A percentile compares a stretch with the other conserved stretches of the same genome.
phyloP scores from a whole-genome alignment of 1,140 invertebrate genomes.

The Pomacea maculata region DNA sequence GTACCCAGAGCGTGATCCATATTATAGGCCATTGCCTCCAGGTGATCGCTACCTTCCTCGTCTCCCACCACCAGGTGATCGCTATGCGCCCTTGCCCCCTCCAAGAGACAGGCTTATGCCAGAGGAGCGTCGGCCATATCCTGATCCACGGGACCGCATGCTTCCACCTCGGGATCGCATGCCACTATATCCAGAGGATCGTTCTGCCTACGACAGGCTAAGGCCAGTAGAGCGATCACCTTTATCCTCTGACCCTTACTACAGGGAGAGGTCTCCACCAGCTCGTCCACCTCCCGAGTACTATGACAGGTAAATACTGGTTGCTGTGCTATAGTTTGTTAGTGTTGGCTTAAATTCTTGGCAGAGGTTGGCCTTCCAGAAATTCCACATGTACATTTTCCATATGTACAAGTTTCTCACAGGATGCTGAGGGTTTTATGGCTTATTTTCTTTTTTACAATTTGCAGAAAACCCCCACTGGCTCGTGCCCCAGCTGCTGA shows the following conservation, averaged over 20 bases:
- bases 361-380: too few species aligned
- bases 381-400: neutral
- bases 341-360: neutral
- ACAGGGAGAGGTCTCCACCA: constrained; percentile 39
- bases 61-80: constrained; percentile 14
- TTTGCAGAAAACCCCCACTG: constrained; percentile 8
- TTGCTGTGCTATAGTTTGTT: neutral
- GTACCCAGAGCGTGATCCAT: constrained; percentile 34
- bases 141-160: constrained; percentile 33
- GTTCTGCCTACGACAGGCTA: constrained; percentile 23
- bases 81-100: constrained; percentile 14
- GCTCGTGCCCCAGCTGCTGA: neutral
- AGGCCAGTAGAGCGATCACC: neutral
- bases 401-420: neutral
- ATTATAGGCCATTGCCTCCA: constrained; percentile 42
- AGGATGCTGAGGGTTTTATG: neutral
- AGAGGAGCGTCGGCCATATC: constrained; percentile 12
- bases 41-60: constrained; percentile 30
- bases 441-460: neutral
- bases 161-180: constrained; percentile 25
- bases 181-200: constrained; percentile 31
- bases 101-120: constrained; percentile 13
- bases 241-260: constrained; percentile 36
- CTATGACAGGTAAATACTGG: constrained; percentile 42
- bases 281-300: constrained; percentile 47